A percentile compares a stretch with the other conserved stretches of the same genome.
Evolutionary conservation across 2,888 invertebrate species (phyloP).

Genomic region (Hoplodrina ambigua): DNA sequence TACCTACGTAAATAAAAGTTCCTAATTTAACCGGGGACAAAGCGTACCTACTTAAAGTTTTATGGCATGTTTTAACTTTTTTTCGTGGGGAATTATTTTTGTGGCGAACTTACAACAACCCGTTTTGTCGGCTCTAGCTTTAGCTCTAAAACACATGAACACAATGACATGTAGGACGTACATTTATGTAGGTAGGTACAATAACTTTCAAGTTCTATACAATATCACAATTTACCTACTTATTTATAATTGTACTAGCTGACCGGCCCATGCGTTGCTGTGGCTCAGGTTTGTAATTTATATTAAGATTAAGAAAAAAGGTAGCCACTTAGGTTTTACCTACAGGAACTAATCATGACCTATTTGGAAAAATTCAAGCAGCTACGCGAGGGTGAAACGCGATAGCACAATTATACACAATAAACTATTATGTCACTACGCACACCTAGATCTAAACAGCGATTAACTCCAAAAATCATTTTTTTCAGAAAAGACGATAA

Average conservation of each 20-base stretch:
- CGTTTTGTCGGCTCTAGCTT: slow-evolving; percentile 29
- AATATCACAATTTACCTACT: background rate
- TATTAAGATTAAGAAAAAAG: slow-evolving; percentile 5
- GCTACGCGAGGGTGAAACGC: slow-evolving; percentile 9
- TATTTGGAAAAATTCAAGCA: slow-evolving; percentile 24
- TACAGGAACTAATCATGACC: slow-evolving; percentile 1
- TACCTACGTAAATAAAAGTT: slow-evolving; percentile 70
- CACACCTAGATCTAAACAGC: too few relatives aligned
- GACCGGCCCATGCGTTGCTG: too few relatives aligned
- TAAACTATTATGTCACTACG: slow-evolving; percentile 28
- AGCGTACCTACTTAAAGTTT: slow-evolving; percentile 41
- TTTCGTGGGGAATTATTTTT: too few relatives aligned
- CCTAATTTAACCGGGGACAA: slow-evolving; percentile 67
- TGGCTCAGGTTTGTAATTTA: too few relatives aligned
- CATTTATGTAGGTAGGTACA: background rate
- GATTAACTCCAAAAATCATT: too few relatives aligned
- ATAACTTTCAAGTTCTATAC: slow-evolving; percentile 7
- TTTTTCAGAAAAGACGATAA: too few relatives aligned
- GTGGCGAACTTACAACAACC: too few relatives aligned
- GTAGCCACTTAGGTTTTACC: slow-evolving; percentile 8
- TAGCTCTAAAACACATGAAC: slow-evolving; percentile 26
- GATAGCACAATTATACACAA: slow-evolving; percentile 4
- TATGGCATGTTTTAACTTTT: slow-evolving; percentile 46
- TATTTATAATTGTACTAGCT: slow-evolving; percentile 8
- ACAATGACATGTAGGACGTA: too few relatives aligned